Conservation (phyloP, 2,113 vertebrate genomes). For the human (Homo sapiens) region DNA sequence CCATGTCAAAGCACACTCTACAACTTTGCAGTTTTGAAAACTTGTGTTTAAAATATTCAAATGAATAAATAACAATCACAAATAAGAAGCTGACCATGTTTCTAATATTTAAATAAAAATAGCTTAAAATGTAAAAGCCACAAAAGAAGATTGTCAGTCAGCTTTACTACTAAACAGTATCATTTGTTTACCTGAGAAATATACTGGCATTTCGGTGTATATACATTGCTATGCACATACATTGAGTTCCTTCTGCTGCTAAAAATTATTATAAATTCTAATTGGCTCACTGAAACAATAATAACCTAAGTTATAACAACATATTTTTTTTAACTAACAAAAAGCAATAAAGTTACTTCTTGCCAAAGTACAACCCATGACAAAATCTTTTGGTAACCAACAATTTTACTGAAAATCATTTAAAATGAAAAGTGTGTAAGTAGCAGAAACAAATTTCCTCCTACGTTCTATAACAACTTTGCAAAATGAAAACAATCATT, state of each 20-base stretch:
- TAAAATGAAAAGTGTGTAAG: not conserved
- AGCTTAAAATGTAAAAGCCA: conserved; percentile 39
- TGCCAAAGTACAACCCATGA: not conserved
- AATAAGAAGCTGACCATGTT: not conserved
- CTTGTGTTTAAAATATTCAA: not conserved
- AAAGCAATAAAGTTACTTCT: not conserved
- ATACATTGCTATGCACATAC: not conserved
- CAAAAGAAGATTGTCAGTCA: not conserved
- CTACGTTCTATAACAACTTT: not conserved
- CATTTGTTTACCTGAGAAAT: not conserved
- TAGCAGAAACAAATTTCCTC: conserved; percentile 16
- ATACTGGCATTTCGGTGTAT: not conserved
- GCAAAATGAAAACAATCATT: conserved; percentile 30
- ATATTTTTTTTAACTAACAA: not conserved
- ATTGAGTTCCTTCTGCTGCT: not conserved
- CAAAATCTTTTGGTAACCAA: not conserved
- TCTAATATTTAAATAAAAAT: conserved; percentile 24
- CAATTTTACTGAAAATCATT: not conserved
- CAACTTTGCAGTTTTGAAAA: not conserved
- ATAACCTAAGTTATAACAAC: not conserved
- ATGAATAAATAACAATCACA: conserved; percentile 30
- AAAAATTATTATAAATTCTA: conserved; percentile 8
- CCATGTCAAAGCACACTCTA: not conserved
- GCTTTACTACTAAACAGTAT: not conserved
- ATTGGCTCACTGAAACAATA: conserved; percentile 17